Base-by-base conservation (phyloP, 2,888 invertebrate species). In the Drosophila mimetica region DNA sequence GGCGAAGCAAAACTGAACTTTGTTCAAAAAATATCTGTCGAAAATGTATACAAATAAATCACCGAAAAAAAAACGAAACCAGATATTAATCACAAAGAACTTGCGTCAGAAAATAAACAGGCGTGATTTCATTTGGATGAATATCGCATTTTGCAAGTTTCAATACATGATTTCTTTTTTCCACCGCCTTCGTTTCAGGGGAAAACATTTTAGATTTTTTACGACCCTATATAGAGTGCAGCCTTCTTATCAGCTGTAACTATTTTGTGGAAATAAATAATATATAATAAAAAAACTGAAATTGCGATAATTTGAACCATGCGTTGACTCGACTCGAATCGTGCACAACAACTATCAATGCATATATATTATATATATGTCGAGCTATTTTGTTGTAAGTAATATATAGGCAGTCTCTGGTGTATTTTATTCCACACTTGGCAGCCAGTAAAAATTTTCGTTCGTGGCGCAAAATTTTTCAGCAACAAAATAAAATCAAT, bases 401-500 rank as follows among this genome's bases (percentile, higher is more conserved):
- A 58, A 57, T 57, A 52, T 57, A 36, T 25, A 14, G 2, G 1
- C n/a, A 28, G 25, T 13, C 3, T 39, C 6, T 58, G 46, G 34
- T 61, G 47, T 58, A 58, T 58, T 39, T 16, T 48, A 34, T 53
- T 59, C 46, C 32, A 39, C 44, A 63, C 39, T 34, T 55, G 41
- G 46, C 37, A 53, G 52, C 37, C 52, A 46, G 51, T 47, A n/a
- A 47, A 22, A 57, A 57, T 44, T 69, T 77, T 76, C 54, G 74
- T 65, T 77, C 57, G 72, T 67, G 60, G 64, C 63, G 57, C 58
- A 61, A 48, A 78, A n/a, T n/a, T 52, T 82, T 85, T 79, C 46
- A 82, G 71, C 70, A 77, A 79, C 66, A 58, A 73, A 77, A 74
- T 74, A 70, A 79, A 84, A 84, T 84, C 79, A 81, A 81, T 86